Evolutionary conservation across 2,797 vertebrate species (phyloP).

Genomic region (Synanceia verrucosa): DNA sequence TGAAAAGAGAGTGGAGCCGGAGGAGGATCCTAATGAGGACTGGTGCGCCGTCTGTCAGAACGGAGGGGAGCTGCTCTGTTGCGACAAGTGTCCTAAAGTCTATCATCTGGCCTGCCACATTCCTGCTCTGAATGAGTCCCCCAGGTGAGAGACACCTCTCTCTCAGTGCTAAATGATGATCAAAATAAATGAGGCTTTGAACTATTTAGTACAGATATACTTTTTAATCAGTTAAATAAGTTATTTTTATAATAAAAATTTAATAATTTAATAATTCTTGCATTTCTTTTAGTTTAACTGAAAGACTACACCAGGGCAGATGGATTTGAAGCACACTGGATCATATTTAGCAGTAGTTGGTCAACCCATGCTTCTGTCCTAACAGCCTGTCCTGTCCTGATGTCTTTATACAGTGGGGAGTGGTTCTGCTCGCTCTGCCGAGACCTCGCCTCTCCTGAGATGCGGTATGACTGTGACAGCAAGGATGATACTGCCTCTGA

Average conservation of each 20-base stretch:
- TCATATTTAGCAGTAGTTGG: background rate
- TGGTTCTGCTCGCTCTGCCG: slow-evolving; percentile 97
- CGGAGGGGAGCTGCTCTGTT: slow-evolving; percentile 95
- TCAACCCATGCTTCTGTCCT: background rate
- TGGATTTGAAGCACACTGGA: too few species aligned
- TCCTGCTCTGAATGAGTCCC: slow-evolving; percentile 92
- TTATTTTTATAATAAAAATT: background rate
- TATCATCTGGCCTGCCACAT: slow-evolving; percentile 96
- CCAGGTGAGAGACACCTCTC: slow-evolving; percentile 82
- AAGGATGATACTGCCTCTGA: slow-evolving; percentile 62
- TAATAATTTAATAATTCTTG: too few species aligned
- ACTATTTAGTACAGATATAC: background rate
- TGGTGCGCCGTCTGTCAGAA: slow-evolving; percentile 99
- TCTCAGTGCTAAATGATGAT: background rate
- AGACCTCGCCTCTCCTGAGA: slow-evolving; percentile 88
- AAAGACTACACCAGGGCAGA: too few species aligned
- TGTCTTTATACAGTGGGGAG: slow-evolving; percentile 85
- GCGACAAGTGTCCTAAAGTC: slow-evolving; percentile 97
- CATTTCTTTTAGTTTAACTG: too few species aligned
- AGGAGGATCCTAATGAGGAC: slow-evolving; percentile 93
- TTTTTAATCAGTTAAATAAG: background rate
- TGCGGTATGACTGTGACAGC: slow-evolving; percentile 89
- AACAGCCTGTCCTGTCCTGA: background rate
- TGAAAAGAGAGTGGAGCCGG: slow-evolving; percentile 69
- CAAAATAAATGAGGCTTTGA: background rate